Evolutionary conservation across 1,140 invertebrate genomes (phyloP).

Genomic region (Drosophila orena): DNA sequence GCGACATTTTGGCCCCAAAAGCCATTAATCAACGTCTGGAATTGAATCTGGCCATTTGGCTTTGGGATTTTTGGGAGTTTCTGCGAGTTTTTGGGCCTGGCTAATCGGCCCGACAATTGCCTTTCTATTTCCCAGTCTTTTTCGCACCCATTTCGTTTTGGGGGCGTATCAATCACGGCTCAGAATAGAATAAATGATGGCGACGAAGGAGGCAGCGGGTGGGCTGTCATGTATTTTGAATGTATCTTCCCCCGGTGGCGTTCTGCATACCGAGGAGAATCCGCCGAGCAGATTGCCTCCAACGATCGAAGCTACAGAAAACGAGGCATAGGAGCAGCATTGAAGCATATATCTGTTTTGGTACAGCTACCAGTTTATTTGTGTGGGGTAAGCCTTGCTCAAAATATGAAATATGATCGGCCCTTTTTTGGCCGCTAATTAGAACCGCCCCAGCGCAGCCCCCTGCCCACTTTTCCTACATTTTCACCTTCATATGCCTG

Average conservation of each 20-base stretch:
- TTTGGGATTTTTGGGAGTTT: not conserved
- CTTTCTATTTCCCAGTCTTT: slow-evolving; percentile 51
- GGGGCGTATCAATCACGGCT: slow-evolving; percentile 75
- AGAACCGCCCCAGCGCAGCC: slow-evolving; percentile 16
- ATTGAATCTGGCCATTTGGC: not conserved
- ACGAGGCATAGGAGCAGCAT: no score
- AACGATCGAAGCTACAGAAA: no score
- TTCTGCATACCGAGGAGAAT: slow-evolving; percentile 17
- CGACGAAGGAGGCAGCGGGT: not conserved
- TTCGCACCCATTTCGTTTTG: slow-evolving; percentile 37
- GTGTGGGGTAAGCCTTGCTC: not conserved
- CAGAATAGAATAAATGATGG: slow-evolving; percentile 5
- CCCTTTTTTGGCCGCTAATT: slow-evolving; percentile 22
- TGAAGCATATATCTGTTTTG: no score
- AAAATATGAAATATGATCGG: slow-evolving; percentile 6
- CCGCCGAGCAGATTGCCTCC: no score
- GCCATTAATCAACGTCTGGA: slow-evolving; percentile 74
- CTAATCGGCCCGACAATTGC: slow-evolving; percentile 59
- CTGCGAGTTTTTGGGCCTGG: slow-evolving; percentile 66
- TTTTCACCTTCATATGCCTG: slow-evolving; percentile 8
- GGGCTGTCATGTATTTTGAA: slow-evolving; percentile 43
- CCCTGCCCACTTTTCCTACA: not conserved
- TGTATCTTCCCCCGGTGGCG: slow-evolving; percentile 30
- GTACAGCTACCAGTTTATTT: no score
- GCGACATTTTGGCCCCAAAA: slow-evolving; percentile 54